Evolutionary conservation across 37 sponge, comb jelly and placozoan species (phyloP).

Genomic region (Mnemiopsis leidyi): DNA sequence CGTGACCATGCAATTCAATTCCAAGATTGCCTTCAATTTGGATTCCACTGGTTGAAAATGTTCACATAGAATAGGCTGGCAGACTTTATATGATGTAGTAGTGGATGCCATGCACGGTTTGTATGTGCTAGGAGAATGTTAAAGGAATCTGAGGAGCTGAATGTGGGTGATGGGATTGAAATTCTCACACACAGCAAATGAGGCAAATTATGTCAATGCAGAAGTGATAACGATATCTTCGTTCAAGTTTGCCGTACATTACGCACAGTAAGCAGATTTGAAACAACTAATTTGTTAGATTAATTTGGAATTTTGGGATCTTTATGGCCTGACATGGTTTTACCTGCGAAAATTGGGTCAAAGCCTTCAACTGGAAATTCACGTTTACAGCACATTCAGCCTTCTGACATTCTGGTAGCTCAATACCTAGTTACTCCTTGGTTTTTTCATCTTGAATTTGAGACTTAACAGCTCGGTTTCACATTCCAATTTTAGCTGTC

Average conservation of each 20-base stretch:
- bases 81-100: too few relatives aligned
- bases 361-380: too few relatives aligned
- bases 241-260: neutral
- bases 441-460: neutral
- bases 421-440: too few relatives aligned
- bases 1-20: neutral
- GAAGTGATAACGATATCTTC: neutral
- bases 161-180: neutral
- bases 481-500: neutral
- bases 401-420: neutral
- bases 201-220: neutral
- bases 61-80: neutral
- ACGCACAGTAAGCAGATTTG: neutral
- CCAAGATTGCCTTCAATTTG: neutral
- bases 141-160: neutral
- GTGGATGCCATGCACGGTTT: too few relatives aligned
- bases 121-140: neutral
- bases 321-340: neutral
- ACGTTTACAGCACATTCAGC: neutral
- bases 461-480: neutral
- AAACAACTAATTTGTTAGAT: neutral
- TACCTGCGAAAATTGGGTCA: neutral
- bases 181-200: neutral
- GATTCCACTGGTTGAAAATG: neutral
- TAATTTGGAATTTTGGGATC: neutral